Evolutionary conservation across 2,113 vertebrate genomes (phyloP).

Genomic region (Saimiri boliviensis): DNA sequence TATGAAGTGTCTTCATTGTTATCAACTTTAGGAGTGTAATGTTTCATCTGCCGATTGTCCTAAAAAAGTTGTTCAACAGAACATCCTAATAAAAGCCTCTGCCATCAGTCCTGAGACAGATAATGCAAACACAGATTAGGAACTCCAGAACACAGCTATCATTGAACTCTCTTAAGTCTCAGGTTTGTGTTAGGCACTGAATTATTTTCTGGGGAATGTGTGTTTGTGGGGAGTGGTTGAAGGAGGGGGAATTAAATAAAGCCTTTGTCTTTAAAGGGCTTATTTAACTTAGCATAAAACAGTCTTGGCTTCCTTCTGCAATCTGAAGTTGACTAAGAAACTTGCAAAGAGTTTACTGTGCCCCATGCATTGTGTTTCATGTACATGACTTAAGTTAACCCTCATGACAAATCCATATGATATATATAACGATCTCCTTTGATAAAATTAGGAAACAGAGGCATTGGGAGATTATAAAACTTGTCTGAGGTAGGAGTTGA

Average conservation of each 20-base stretch:
- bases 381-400: background rate
- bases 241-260: background rate
- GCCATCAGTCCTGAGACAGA: background rate
- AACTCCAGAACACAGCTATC: background rate
- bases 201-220: background rate
- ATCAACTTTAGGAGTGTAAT: slow-evolving; percentile 7
- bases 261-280: background rate
- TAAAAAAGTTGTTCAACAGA: background rate
- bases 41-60: background rate
- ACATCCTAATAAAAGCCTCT: background rate
- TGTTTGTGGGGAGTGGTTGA: background rate
- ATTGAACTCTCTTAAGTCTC: background rate
- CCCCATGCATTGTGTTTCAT: background rate
- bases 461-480: background rate
- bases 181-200: background rate
- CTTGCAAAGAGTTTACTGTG: background rate
- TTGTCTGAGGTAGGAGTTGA: background rate
- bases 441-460: background rate
- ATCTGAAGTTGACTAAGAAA: background rate
- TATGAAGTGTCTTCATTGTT: slow-evolving; percentile 46
- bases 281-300: background rate
- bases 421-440: background rate
- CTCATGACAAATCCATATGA: background rate
- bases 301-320: background rate
- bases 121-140: background rate